Base-by-base conservation (phyloP, 35 echinoderm and acorn worm species). In the Lytechinus pictus region DNA sequence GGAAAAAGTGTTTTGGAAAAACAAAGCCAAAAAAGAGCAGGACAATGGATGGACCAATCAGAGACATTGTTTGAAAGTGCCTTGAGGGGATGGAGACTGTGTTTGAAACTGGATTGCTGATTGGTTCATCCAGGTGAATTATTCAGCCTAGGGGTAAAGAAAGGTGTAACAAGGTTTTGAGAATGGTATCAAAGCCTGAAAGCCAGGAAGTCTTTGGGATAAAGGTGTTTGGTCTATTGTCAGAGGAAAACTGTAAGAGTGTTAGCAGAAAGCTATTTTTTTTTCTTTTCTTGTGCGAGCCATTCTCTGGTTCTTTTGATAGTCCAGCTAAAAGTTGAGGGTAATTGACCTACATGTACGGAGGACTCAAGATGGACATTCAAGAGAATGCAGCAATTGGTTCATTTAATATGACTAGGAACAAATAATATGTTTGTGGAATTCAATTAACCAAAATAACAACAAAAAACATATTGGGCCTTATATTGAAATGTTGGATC, bases 1-100 rank as follows among this genome's bases (percentile, higher is more conserved):
- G 66, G 66, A 79, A 79, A 79, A 79, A 79, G 66, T 79, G 66
- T 79, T 79, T 79, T 79, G 66, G 66, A 79, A 79, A 79, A 79
- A 79, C 66, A 79, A 79, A 79, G 66, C 66, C 8, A 79, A 79
- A 79, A 79, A 60, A 24, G 66, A n/a, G 19, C 8, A 24, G 66
- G 66, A 79, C 66, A 79, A 79, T 79, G 66, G 19, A 7, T n/a
- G 19, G 16, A 79, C 66, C 66, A 79, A 79, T 79, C 66, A n/a
- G 66, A 24, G 66, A 24, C 66, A 79, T 79, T 79, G 66, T 79
- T 79, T 16, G 66, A 79, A 24, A 27, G 66, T 79, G 66, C 66
- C 66, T 79, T 1, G 66, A 79, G 66, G 66, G 19, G 6, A 79
- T 79, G 16, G 66, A 24, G 66, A 24, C 66, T 5, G 66, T 79